Evolutionary conservation across 2,888 invertebrate genomes (phyloP).

Genomic region (Eristalis tenax): DNA sequence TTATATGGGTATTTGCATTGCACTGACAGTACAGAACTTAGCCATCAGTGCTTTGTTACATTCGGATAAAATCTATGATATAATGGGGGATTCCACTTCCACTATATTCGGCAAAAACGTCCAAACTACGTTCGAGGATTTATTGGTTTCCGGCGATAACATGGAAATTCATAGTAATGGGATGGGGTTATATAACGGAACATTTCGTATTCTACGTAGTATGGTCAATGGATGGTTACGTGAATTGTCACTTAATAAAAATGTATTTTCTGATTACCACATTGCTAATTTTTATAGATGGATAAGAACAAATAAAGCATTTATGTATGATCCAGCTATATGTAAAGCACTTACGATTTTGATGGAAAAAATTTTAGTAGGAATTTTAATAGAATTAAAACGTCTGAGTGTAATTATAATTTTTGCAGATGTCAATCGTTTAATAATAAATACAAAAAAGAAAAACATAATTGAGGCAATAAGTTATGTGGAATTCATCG

Average conservation of each 20-base stretch:
- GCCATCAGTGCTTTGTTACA: constrained; percentile 96
- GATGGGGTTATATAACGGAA: constrained; percentile 93
- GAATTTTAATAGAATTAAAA: constrained; percentile 94
- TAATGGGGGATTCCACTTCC: constrained; percentile 93
- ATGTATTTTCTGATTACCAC: constrained; percentile 97
- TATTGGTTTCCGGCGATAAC: constrained; percentile 83
- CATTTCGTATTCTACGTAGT: constrained; percentile 92
- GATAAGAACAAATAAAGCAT: constrained; percentile 92
- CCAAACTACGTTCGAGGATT: constrained; percentile 83
- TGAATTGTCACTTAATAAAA: constrained; percentile 93
- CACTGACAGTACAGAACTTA: constrained; percentile 94
- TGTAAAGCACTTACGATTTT: constrained; percentile 93
- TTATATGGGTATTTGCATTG: constrained; percentile 92
- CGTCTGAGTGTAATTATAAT: constrained; percentile 94
- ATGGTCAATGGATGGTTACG: constrained; percentile 96
- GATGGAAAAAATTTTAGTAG: constrained; percentile 97
- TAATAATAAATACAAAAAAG: constrained; percentile 95
- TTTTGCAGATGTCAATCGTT: constrained; percentile 95
- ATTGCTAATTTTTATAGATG: constrained; percentile 98
- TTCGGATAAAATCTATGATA: constrained; percentile 92
- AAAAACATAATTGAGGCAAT: constrained; percentile 90
- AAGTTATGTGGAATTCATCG: constrained; percentile 94
- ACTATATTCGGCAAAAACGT: constrained; percentile 88
- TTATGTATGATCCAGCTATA: constrained; percentile 97
- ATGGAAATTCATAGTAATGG: constrained; percentile 90